phyloP scores from a whole-genome alignment of 1,140 invertebrate species.

The Hermatobates lingyangjiaoensis region DNA sequence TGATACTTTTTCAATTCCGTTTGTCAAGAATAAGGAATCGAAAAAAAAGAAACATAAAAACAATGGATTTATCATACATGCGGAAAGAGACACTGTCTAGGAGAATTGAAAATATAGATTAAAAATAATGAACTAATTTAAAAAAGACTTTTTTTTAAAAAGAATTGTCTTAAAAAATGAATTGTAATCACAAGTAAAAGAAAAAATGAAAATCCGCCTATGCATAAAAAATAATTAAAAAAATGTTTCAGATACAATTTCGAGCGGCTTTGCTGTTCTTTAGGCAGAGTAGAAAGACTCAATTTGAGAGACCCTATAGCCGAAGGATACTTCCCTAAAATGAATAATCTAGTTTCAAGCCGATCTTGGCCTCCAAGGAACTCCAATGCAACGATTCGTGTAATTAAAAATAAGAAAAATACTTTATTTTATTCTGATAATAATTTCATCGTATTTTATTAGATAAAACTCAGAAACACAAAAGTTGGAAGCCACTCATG shows the following conservation, averaged over 20 bases:
- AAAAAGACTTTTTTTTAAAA: neutral
- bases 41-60: no score
- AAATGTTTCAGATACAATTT: conserved; percentile 33
- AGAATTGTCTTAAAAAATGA: neutral
- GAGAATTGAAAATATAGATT: neutral
- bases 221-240: neutral
- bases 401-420: no score
- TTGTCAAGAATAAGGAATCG: no score
- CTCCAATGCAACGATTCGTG: conserved; percentile 30
- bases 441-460: no score
- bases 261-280: conserved; percentile 40
- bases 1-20: no score
- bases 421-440: no score
- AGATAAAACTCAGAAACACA: no score
- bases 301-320: conserved; percentile 39
- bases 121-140: neutral
- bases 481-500: no score
- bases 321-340: conserved; percentile 51
- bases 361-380: conserved; percentile 40
- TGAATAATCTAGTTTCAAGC: conserved; percentile 40
- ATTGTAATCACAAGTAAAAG: neutral
- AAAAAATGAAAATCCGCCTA: neutral
- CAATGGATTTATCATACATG: neutral
- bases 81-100: neutral
- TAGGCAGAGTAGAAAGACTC: conserved; percentile 33